These are phyloP conservation scores for Stichopus chloronotus DNA, from an alignment of 35 echinoderm and acorn worm species.

Conservation along the genomic window DNA sequence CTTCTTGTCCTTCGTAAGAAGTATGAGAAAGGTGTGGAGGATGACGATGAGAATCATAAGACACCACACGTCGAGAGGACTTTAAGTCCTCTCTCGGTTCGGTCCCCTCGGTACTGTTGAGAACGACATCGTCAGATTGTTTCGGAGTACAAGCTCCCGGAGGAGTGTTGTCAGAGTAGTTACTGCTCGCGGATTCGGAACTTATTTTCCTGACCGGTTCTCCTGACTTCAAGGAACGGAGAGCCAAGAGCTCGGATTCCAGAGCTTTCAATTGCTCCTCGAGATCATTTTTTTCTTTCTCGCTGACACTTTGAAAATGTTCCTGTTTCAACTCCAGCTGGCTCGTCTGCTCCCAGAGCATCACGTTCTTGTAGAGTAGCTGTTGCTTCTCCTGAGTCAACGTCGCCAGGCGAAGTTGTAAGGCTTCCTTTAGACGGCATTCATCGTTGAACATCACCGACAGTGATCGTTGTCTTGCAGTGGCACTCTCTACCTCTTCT, in stretches of 20 bases:
- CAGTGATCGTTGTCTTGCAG: conserved; percentile 22
- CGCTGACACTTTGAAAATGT: conserved; percentile 42
- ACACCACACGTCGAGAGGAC: neutral
- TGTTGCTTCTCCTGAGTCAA: conserved; percentile 49
- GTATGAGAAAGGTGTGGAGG: neutral
- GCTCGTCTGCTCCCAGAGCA: conserved; percentile 57
- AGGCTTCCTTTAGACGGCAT: conserved; percentile 42
- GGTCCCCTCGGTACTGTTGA: neutral
- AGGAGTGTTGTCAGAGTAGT: conserved; percentile 1
- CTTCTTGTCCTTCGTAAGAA: neutral
- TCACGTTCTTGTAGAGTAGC: conserved; percentile 34
- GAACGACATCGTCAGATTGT: neutral
- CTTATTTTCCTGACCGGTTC: conserved; percentile 45
- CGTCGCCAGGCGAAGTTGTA: neutral
- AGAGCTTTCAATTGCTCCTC: conserved; percentile 52
- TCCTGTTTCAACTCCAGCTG: conserved; percentile 51
- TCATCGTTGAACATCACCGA: conserved; percentile 45
- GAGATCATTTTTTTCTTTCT: conserved; percentile 8
- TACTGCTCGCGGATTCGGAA: conserved; percentile 11
- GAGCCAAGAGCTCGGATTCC: neutral
- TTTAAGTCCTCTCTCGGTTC: neutral
- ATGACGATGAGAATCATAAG: neutral
- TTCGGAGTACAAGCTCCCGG: neutral
- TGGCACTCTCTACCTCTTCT: conserved; percentile 44
- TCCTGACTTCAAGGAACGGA: conserved; percentile 21